Percentiles rank a stretch among this genome's conserved stretches.
Evolutionary conservation across 2,113 vertebrate species (phyloP).

Genomic region (Rhombomys opimus): DNA sequence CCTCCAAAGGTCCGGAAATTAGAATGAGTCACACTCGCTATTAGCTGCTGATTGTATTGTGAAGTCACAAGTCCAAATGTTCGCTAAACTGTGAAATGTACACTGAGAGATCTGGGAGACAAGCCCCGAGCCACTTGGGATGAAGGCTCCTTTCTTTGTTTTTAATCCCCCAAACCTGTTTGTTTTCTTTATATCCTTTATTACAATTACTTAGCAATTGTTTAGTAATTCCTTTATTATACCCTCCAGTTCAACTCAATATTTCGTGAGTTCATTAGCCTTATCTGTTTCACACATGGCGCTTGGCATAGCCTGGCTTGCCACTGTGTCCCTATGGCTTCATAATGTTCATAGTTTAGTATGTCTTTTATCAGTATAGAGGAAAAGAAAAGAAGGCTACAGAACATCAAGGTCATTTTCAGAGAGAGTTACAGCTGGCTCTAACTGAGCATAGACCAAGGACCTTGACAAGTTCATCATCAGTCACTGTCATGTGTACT

Average conservation of each 20-base stretch:
- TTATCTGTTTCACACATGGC: neutral
- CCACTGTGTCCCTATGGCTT: neutral
- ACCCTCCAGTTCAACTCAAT: neutral
- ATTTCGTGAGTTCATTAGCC: neutral
- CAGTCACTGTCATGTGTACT: neutral
- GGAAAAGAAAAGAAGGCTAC: neutral
- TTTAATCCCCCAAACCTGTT: neutral
- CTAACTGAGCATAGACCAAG: neutral
- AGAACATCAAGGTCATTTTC: neutral
- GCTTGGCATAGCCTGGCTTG: neutral
- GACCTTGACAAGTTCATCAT: neutral
- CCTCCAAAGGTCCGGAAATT: neutral
- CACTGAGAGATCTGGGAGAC: neutral
- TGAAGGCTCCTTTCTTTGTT: neutral
- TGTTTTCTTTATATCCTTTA: conserved; percentile 44
- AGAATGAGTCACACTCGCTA: conserved; percentile 47
- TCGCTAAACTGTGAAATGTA: neutral
- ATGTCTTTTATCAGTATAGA: neutral
- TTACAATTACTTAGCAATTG: neutral
- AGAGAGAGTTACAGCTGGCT: neutral
- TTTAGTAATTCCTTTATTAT: conserved; percentile 31
- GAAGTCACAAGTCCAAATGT: neutral
- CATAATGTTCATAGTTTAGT: neutral
- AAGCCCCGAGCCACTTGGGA: neutral
- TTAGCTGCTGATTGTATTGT: neutral